Conservation (phyloP, 2,113 vertebrate genomes). For the Myrmecophaga tridactyla region DNA sequence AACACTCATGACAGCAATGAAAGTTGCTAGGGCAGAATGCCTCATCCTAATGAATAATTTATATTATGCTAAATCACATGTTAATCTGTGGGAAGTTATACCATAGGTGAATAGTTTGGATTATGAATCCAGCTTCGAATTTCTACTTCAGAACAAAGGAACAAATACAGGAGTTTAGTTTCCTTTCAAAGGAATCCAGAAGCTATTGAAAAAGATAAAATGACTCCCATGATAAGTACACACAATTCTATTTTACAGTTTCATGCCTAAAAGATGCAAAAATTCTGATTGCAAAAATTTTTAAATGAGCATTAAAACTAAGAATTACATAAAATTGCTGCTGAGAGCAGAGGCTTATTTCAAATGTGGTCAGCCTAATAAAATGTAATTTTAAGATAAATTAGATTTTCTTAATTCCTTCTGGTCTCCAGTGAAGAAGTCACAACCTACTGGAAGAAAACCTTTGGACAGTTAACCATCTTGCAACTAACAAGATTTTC, state of each 20-base stretch:
- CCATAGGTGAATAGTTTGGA: not conserved
- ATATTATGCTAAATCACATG: conserved; percentile 40
- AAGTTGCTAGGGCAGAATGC: conserved; percentile 48
- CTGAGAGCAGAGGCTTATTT: not conserved
- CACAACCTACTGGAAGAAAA: not conserved
- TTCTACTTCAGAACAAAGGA: not conserved
- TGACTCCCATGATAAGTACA: not conserved
- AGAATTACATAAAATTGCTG: not conserved
- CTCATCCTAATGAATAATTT: conserved; percentile 65
- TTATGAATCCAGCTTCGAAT: not conserved
- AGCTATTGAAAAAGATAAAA: conserved; percentile 11
- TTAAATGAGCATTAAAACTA: not conserved
- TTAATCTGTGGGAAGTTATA: not conserved
- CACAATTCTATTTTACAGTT: not conserved
- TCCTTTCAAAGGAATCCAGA: conserved; percentile 16
- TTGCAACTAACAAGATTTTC: not conserved
- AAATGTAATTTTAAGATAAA: not conserved
- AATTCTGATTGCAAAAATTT: conserved; percentile 21
- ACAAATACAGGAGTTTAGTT: not conserved
- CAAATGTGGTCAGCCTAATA: not conserved
- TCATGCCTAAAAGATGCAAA: not conserved
- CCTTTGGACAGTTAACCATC: not conserved
- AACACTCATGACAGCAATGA: conserved; percentile 3
- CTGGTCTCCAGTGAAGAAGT: not conserved
- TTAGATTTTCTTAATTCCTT: not conserved